Evolutionary conservation across 2,113 vertebrate species (phyloP).

Genomic region (Lepisosteus oculatus): DNA sequence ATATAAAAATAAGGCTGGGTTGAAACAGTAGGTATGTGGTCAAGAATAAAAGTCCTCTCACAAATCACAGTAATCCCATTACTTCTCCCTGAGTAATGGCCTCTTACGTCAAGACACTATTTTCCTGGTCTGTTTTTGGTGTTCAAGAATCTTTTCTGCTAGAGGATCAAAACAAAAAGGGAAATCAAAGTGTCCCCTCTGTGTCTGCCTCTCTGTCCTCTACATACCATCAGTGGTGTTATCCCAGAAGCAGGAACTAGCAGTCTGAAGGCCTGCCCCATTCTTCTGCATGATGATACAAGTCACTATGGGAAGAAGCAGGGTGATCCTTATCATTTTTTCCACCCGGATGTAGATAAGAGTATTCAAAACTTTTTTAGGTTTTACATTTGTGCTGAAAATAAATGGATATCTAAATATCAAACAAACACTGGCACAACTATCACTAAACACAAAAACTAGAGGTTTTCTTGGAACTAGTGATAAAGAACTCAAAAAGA

Average conservation of each 20-base stretch:
- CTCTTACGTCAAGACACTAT: too few relatives aligned
- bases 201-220: neutral
- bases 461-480: too few relatives aligned
- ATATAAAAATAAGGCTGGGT: too few relatives aligned
- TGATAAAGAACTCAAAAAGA: too few relatives aligned
- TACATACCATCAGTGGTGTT: slow-evolving; percentile 87
- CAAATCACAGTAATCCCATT: too few relatives aligned
- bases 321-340: too few relatives aligned
- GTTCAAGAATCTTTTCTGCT: too few relatives aligned
- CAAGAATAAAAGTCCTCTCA: too few relatives aligned
- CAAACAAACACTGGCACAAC: neutral
- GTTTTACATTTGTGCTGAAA: neutral
- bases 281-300: slow-evolving; percentile 97
- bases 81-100: too few relatives aligned
- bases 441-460: neutral
- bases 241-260: slow-evolving; percentile 94
- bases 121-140: too few relatives aligned
- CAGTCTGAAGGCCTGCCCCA: slow-evolving; percentile 88
- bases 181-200: neutral
- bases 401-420: neutral
- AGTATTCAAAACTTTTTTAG: neutral
- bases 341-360: slow-evolving; percentile 20
- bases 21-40: too few relatives aligned
- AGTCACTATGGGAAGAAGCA: slow-evolving; percentile 67
- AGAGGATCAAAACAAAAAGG: too few relatives aligned